Evolutionary conservation across 2,888 invertebrate species (phyloP), one percentile per base, ranked within the genome.

Genomic region (Drosophila paranaensis): DNA sequence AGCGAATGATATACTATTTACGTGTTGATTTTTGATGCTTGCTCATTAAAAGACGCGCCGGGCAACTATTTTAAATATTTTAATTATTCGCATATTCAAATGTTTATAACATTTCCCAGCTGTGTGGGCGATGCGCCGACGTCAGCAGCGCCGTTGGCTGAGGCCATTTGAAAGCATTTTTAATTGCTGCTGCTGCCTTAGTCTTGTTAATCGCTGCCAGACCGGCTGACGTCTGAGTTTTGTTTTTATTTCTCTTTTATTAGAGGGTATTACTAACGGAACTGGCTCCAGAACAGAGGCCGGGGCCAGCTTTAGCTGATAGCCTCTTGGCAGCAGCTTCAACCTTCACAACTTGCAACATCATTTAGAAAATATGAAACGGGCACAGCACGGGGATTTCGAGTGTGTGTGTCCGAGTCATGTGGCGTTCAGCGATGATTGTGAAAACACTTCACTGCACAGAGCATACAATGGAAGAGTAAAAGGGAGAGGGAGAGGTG

Each of bases 11-110:
- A 60, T 61, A 53, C 43, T 33, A 63, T 73, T 50, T 53, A 62
- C 35, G 56, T 79, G 76, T 43, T 61, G 70, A 70, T 42, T 56
- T 60, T 33, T 45, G 56, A 62, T 62, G 71, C 33, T 53, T 56
- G 64, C 81, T 87, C 81, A 81, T 88, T 84, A 84, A 78, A 69
- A 75, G 76, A 70, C 67, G 71, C 79, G 70, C 66, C 73, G 54
- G 69, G 60, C 72, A 89, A 88, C 82, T 82, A 86, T 89, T 85
- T 85, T 1, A 82, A 79, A 88, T 76, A 89, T 86, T 88, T 86
- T 81, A 84, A 84, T 89, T 89, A 84, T 87, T 82, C 67, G 72
- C 83, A 66, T 79, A 71, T 77, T 63, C 82, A 68, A 62, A 82
- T 78, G 73, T 72, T 72, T 72, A 74, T 72, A 25, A 53, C 33